These are phyloP conservation scores for Oryzias woworae DNA, from an alignment of 2,113 vertebrate genomes.

Conservation along the genomic window DNA sequence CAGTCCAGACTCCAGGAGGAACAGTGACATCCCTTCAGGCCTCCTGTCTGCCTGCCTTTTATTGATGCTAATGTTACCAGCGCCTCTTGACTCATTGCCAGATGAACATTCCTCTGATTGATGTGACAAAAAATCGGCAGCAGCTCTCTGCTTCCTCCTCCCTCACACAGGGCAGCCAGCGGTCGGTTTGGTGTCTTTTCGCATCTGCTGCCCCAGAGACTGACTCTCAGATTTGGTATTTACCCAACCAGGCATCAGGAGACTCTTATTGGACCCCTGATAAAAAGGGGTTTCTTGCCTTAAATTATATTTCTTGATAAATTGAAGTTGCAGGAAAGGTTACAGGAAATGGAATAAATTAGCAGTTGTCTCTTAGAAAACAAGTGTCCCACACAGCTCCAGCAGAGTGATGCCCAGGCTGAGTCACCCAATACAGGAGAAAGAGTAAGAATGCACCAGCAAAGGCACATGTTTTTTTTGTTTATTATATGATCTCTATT, in stretches of 20 bases:
- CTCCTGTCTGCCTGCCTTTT: slow-evolving; percentile 61
- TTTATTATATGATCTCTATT: too few relatives aligned
- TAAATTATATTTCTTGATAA: slow-evolving; percentile 48
- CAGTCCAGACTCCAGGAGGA: slow-evolving; percentile 35
- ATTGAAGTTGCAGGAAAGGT: slow-evolving; percentile 31
- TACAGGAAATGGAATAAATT: slow-evolving; percentile 38
- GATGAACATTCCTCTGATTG: slow-evolving; percentile 69
- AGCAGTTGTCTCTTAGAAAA: slow-evolving; percentile 20
- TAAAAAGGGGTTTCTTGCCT: slow-evolving; percentile 38
- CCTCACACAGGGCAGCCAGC: slow-evolving; percentile 26
- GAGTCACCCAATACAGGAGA: too few relatives aligned
- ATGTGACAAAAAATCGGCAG: slow-evolving; percentile 71
- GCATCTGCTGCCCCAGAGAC: slow-evolving; percentile 33
- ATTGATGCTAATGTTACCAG: slow-evolving; percentile 68
- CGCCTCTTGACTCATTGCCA: slow-evolving; percentile 65
- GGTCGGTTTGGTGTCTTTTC: slow-evolving; percentile 47
- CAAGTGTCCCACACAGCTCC: background rate
- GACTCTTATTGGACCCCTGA: slow-evolving; percentile 43
- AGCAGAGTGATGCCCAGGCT: background rate
- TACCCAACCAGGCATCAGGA: slow-evolving; percentile 35
- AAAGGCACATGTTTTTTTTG: too few relatives aligned
- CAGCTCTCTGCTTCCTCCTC: slow-evolving; percentile 19
- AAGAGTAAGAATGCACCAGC: too few relatives aligned
- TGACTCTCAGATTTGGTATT: slow-evolving; percentile 37
- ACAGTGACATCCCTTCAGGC: slow-evolving; percentile 38